These are phyloP conservation scores for Himantopus leucocephalus DNA, from an alignment of 2,113 vertebrate genomes.

Conservation along the genomic window DNA sequence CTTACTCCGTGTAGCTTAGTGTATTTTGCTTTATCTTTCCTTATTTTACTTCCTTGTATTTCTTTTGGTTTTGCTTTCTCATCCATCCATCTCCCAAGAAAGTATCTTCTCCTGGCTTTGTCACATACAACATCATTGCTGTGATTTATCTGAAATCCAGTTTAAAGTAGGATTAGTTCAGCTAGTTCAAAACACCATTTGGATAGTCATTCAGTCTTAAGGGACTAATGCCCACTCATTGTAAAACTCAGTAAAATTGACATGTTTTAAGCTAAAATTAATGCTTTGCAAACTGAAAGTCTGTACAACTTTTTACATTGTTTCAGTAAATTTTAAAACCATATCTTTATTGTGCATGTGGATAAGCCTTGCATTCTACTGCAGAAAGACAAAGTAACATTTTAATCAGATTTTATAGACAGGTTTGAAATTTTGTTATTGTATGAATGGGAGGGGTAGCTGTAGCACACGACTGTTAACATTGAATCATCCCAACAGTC, in stretches of 20 bases:
- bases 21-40: background rate
- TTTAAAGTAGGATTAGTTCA: background rate
- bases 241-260: background rate
- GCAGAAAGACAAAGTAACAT: background rate
- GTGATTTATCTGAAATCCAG: background rate
- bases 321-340: background rate
- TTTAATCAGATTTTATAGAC: background rate
- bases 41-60: background rate
- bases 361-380: background rate
- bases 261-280: background rate
- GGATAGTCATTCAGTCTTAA: background rate
- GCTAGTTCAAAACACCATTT: background rate
- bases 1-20: conserved; percentile 12
- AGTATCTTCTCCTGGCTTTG: background rate
- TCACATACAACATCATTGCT: background rate
- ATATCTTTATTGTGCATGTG: background rate
- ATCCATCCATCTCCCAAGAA: background rate
- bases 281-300: background rate
- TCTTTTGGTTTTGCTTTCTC: background rate
- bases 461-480: fast-evolving
- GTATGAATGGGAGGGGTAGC: background rate
- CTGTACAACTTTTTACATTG: background rate
- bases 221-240: background rate
- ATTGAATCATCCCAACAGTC: background rate
- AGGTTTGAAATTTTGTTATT: background rate